A percentile compares a stretch with the other conserved stretches of the same genome.
Evolutionary conservation across 2,888 invertebrate genomes (phyloP).

Genomic region (Drosophila villosipedis): DNA sequence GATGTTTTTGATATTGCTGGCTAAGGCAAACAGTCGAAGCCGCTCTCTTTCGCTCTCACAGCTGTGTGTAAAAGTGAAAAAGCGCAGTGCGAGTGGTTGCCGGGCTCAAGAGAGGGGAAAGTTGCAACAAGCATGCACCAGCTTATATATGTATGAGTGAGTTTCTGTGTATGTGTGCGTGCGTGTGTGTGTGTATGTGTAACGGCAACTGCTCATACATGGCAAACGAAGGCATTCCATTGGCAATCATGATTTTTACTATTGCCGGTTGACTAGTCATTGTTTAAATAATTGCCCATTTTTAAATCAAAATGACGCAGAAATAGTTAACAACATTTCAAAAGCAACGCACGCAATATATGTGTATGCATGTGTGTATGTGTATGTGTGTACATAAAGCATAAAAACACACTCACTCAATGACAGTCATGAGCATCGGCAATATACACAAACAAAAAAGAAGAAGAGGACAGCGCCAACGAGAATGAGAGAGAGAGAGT

Average conservation of each 20-base stretch:
- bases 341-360: conserved; percentile 31
- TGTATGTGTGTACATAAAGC: not conserved
- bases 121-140: conserved; percentile 31
- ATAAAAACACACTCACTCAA: conserved; percentile 21
- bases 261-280: conserved; percentile 71
- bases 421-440: conserved; percentile 20
- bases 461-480: conserved; percentile 18
- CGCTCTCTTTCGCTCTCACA: conserved; percentile 39
- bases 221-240: conserved; percentile 54
- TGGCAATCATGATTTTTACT: conserved; percentile 54
- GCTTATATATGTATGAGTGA: not conserved
- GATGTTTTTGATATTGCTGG: not conserved
- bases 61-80: conserved; percentile 55
- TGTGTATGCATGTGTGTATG: not conserved
- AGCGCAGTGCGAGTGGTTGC: conserved; percentile 31
- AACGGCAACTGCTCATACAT: conserved; percentile 66
- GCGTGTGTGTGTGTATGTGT: conserved; percentile 30
- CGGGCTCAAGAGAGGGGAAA: conserved; percentile 52
- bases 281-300: conserved; percentile 75
- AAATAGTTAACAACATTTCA: conserved; percentile 49
- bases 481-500: conserved; percentile 42
- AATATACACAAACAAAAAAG: conserved; percentile 4
- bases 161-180: conserved; percentile 1
- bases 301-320: conserved; percentile 67
- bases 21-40: conserved; percentile 12